A percentile compares a stretch with the other conserved stretches of the same genome.
phyloP scores from a whole-genome alignment of 2,113 vertebrate genomes.

The Pycnonotus jocosus region DNA sequence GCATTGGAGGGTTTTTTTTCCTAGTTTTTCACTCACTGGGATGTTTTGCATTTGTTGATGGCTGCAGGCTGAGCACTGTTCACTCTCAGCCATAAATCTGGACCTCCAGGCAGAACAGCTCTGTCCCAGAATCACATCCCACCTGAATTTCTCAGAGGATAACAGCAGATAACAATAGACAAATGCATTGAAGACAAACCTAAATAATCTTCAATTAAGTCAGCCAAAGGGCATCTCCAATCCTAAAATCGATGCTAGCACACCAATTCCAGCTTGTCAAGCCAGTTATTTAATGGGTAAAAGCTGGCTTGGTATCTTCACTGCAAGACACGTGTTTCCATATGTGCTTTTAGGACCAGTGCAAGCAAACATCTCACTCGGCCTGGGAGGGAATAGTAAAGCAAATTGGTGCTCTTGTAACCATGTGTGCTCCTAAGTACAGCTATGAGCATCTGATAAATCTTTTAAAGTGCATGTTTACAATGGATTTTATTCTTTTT shows the following conservation, averaged over 20 bases:
- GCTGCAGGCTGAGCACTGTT: not conserved
- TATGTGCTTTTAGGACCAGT: not conserved
- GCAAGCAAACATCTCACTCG: not conserved
- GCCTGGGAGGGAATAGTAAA: constrained; percentile 45
- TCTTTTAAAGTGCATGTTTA: constrained; percentile 67
- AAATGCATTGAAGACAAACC: not conserved
- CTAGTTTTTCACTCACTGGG: not conserved
- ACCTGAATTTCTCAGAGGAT: not conserved
- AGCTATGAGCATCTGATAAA: constrained; percentile 60
- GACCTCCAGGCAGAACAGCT: not conserved
- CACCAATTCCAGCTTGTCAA: not conserved
- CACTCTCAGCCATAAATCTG: not conserved
- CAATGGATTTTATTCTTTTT: constrained; percentile 67
- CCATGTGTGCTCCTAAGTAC: constrained; percentile 43
- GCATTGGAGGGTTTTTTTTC: rapidly evolving
- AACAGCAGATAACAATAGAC: not conserved
- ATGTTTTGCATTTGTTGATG: not conserved
- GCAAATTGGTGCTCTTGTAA: constrained; percentile 52
- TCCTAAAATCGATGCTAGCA: not conserved
- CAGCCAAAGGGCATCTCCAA: not conserved
- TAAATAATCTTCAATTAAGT: not conserved
- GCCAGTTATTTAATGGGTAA: not conserved
- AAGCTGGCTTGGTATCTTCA: not conserved
- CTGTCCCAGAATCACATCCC: not conserved
- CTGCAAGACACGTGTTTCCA: not conserved